Percentiles rank a stretch among this genome's conserved stretches.
Conservation (phyloP, 1,140 invertebrate species). For the Colletes latitarsis region DNA sequence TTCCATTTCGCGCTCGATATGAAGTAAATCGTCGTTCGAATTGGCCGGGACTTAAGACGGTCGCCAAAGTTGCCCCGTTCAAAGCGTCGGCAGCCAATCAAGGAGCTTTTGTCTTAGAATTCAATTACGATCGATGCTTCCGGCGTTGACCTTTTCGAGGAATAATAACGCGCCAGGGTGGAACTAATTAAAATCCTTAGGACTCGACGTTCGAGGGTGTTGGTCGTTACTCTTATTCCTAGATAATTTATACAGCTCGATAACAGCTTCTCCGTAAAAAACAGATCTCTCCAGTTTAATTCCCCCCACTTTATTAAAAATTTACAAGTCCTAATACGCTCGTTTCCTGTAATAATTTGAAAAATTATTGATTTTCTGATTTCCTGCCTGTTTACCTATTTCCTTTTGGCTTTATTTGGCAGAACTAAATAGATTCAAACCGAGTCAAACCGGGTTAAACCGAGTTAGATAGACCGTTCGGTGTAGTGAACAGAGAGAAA, state of each 20-base stretch:
- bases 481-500: no score
- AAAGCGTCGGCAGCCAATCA: background rate
- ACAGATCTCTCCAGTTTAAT: no score
- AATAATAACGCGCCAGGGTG: conserved; percentile 1
- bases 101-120: background rate
- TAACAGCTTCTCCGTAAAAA: no score
- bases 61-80: background rate
- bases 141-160: background rate
- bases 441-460: no score
- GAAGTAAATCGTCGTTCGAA: background rate
- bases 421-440: no score
- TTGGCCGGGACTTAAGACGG: background rate
- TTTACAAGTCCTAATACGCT: no score
- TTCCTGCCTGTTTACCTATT: no score
- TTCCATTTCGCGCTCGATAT: background rate
- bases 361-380: no score
- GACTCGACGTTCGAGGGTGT: background rate
- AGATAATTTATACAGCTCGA: background rate
- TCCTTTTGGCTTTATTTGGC: no score
- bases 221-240: background rate
- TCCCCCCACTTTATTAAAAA: no score
- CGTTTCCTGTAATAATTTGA: no score
- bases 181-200: conserved; percentile 16
- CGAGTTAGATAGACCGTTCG: no score
- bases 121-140: conserved; percentile 2